Conservation (phyloP, 2,113 vertebrate species). For the Rhinolophus sinicus region DNA sequence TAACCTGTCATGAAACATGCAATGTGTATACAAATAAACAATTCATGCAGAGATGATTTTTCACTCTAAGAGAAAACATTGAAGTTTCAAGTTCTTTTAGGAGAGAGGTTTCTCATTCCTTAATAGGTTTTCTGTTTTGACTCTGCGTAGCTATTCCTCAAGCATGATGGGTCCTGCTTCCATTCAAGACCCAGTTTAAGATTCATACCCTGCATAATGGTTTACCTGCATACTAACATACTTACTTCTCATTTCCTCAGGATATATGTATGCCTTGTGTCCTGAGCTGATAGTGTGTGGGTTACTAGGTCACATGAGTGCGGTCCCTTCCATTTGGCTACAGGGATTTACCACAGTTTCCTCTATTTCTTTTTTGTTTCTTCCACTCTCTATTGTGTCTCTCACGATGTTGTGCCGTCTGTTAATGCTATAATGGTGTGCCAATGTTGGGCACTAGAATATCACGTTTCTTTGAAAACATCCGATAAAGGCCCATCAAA, state of each 20-base stretch:
- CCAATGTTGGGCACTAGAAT: neutral
- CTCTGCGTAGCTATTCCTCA: neutral
- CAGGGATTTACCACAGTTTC: neutral
- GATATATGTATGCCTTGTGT: neutral
- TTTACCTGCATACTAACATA: neutral
- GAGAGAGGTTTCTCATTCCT: neutral
- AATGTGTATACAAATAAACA: conserved; percentile 64
- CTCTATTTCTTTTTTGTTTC: neutral
- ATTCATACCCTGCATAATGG: neutral
- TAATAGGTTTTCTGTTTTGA: neutral
- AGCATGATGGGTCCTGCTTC: neutral
- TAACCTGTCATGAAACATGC: conserved; percentile 37
- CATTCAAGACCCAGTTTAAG: neutral
- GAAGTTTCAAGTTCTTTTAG: neutral
- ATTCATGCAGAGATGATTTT: neutral
- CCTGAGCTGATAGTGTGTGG: neutral
- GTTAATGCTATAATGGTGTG: neutral
- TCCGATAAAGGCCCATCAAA: neutral
- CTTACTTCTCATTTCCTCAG: neutral
- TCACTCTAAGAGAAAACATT: conserved; percentile 23
- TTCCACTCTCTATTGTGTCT: neutral
- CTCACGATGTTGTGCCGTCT: neutral
- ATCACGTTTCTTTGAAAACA: conserved; percentile 6
- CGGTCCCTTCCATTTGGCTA: neutral
- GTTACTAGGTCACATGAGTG: neutral